These are phyloP conservation scores for Octodon degus DNA, from an alignment of 2,113 vertebrate species.

Conservation along the genomic window DNA sequence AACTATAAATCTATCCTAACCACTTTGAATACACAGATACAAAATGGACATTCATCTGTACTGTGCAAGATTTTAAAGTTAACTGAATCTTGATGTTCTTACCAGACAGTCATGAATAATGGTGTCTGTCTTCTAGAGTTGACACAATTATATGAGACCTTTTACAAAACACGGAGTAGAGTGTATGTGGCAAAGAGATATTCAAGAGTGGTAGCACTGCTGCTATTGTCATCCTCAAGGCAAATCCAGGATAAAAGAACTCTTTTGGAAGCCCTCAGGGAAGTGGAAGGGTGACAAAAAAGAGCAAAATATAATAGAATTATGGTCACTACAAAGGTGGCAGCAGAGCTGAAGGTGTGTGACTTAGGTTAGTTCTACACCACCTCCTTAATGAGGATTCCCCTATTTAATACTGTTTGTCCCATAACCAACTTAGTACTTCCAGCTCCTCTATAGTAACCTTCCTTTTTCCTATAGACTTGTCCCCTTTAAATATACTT, in stretches of 20 bases:
- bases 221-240: conserved; percentile 4
- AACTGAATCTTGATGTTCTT: background rate
- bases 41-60: no score
- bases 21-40: no score
- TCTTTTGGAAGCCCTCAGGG: conserved; percentile 35
- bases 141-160: conserved; percentile 51
- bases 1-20: no score
- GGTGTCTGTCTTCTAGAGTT: conserved; percentile 17
- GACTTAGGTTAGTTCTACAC: background rate
- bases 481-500: background rate
- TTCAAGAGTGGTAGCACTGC: background rate
- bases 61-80: conserved; percentile 42
- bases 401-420: conserved; percentile 3
- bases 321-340: background rate
- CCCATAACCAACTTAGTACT: background rate
- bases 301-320: background rate
- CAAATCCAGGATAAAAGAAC: conserved; percentile 8
- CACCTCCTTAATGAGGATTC: conserved; percentile 29
- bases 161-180: conserved; percentile 21
- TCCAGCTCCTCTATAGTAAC: background rate
- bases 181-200: background rate
- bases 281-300: background rate
- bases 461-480: background rate
- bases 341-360: background rate
- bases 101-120: conserved; percentile 28